Percentiles rank a stretch among this genome's conserved stretches.
Evolutionary conservation across 35 echinoderm and acorn worm genomes (phyloP).

Genomic region (Holothuria glaberrima): DNA sequence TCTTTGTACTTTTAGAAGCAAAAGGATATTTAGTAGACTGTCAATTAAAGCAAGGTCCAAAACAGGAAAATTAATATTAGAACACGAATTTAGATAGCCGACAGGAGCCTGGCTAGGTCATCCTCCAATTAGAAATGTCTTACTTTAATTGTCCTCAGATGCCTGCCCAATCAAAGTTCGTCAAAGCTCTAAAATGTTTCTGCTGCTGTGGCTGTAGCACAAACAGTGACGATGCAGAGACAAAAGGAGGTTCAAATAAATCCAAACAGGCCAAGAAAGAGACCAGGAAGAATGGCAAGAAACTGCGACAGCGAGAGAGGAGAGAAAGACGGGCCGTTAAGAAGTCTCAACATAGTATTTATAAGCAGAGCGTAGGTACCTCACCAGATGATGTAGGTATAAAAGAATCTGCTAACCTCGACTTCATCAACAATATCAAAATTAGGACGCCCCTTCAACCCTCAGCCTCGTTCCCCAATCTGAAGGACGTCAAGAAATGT

Average conservation of each 20-base stretch:
- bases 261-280: not conserved
- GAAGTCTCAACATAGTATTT: too few relatives aligned
- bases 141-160: not conserved
- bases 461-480: not conserved
- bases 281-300: constrained; percentile 1
- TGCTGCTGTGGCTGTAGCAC: not conserved
- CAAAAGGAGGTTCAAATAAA: not conserved
- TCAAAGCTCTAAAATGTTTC: not conserved
- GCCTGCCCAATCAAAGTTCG: constrained; percentile 18
- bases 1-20: too few relatives aligned
- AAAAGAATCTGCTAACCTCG: not conserved
- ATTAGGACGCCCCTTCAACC: not conserved
- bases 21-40: too few relatives aligned
- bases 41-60: too few relatives aligned
- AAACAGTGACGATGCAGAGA: not conserved
- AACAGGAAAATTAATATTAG: too few relatives aligned
- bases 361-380: not conserved
- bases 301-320: not conserved
- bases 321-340: not conserved
- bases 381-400: not conserved
- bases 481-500: not conserved
- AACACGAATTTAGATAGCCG: too few relatives aligned
- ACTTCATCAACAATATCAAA: not conserved
- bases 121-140: too few relatives aligned
- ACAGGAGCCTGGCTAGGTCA: too few relatives aligned